These are phyloP conservation scores for Aurelia coerulea DNA, from an alignment of 30 jellyfish, hydroid and myxozoan species.

Conservation along the genomic window DNA sequence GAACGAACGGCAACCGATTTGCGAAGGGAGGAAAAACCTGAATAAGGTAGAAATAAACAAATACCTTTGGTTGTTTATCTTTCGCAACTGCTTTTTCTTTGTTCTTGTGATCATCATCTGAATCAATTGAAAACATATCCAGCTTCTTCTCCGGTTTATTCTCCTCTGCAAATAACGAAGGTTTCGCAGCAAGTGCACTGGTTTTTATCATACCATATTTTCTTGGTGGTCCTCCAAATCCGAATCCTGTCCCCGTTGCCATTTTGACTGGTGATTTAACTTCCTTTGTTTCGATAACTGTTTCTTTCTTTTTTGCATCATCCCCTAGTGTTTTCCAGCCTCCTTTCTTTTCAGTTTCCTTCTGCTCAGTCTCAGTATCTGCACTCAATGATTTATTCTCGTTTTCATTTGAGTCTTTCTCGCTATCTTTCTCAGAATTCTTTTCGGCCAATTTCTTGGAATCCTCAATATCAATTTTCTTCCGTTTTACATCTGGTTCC, in stretches of 20 bases:
- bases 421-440: constrained; percentile 9
- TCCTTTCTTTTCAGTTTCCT: constrained; percentile 20
- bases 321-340: constrained; percentile 59
- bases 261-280: constrained; percentile 17
- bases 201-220: constrained; percentile 39
- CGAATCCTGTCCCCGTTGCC: constrained; percentile 45
- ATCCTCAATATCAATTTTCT: constrained; percentile 18
- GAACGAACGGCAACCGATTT: no score
- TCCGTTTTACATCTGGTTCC: constrained; percentile 49
- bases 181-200: constrained; percentile 55
- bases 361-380: not conserved
- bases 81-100: no score
- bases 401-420: not conserved
- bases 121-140: constrained; percentile 64
- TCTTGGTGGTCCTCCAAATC: constrained; percentile 28
- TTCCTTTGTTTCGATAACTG: not conserved
- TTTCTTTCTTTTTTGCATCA: not conserved
- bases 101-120: constrained; percentile 12
- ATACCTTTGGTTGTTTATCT: no score
- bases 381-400: not conserved
- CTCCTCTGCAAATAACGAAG: constrained; percentile 64
- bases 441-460: not conserved
- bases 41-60: no score
- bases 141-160: constrained; percentile 56
- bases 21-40: no score